Evolutionary conservation across 2,888 invertebrate species (phyloP), one percentile per base, ranked within the genome.

Genomic region (Eupithecia vulgata): DNA sequence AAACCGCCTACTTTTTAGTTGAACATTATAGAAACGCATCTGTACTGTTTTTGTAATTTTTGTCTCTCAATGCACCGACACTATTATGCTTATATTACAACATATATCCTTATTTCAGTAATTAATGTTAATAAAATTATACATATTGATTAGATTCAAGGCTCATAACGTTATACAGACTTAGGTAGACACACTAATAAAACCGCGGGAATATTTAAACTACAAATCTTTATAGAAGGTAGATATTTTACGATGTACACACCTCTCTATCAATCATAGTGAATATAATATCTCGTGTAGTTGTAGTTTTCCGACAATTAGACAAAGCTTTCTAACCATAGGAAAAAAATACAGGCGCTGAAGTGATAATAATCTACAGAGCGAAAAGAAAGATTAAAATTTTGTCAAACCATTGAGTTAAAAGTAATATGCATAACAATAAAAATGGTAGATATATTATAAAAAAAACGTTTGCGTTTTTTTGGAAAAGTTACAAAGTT

Each of bases 261-360:
- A 61, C 61, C 30, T 40, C n/a, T 67, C 37, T 67, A 64, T 68
- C 57, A 59, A 34, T 25, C 57, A 57, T 21, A 69, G 64, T 59
- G 78, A 79, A 80, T 80, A 76, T 83, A 82, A 81, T 79, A 77
- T 79, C 83, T 66, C 40, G 66, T 40, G 59, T 85, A 78, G 79
- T 81, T 78, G 81, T 82, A 74, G 81, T 86, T 87, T 86, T 84
- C 86, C 83, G 84, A 81, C 83, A 87, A 88, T 88, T 87, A 88
- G 82, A 81, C 81, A 85, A 87, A 89, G 89, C 91, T 91, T 92
- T 92, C 92, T 90, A 88, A 83, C 83, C 81, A 85, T 87, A 83
- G 88, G 91, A 90, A 92, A 92, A 92, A 74, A 61, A 59, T 71
- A 68, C 25, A 37, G 45, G 10, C 42, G 25, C 40, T 64, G 57